Base-by-base conservation (phyloP, 2,888 invertebrate genomes). In the Drosophila pseudotalamancana region DNA sequence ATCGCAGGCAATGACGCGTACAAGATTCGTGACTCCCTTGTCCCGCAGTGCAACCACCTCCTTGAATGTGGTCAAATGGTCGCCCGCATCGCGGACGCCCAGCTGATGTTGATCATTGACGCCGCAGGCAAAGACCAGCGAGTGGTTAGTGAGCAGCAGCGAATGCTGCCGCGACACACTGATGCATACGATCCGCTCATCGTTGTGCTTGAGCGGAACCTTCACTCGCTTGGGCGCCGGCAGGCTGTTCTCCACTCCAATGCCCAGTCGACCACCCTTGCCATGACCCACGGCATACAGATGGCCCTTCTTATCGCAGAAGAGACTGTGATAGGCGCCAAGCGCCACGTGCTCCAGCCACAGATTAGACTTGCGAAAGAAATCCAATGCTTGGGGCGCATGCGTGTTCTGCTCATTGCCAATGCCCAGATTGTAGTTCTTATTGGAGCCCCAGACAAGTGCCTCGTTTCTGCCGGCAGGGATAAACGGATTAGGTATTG, bases 391-490 rank as follows among this genome's bases (percentile, higher is more conserved):
- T 82, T 96, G 96, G 0, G 96, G 96, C 5, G 92, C 77, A 49
- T 92, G 91, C 39, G 94, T 91, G 9, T 93, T 93, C 80, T 95
- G 93, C 78, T 95, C 94, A 42, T 94, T 93, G 50, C 94, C 94
- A 21, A 95, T 94, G 1, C 97, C 97, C 6, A 97, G 92, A 3
- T 96, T 96, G 89, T 96, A 96, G 91, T 97, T 97, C 34, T 94
- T 93, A 91, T 98, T 97, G 31, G 94, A 94, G 8, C 97, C 97
- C 97, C 97, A 97, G 0, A 95, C 95, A 75, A 96, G 96, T 0
- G 95, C 93, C 85, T 97, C 95, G 66, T 87, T 90, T 25, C 83
- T 84, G 40, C 2, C 8, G 3, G 46, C 8, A 29, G 29, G 11
- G 11, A 8, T 0, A 2, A 19, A 14, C 4, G 11, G 3, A 14